Base-by-base conservation (phyloP, 2,113 vertebrate species). In the Cnemophilus loriae region DNA sequence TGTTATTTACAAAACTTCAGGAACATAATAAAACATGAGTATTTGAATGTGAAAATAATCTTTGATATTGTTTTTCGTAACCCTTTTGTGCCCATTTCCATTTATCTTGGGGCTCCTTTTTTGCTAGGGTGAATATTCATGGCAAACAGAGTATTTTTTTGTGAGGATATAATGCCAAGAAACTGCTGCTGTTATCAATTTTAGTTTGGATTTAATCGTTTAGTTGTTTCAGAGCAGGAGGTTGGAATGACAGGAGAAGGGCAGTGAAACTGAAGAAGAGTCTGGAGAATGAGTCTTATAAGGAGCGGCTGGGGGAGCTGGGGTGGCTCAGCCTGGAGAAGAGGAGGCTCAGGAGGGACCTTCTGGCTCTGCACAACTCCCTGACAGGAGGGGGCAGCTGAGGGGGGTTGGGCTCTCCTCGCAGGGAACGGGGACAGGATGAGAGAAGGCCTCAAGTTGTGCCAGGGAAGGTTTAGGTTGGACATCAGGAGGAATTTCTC, bases 1-100 rank as follows among this genome's bases (percentile, higher is more conserved):
- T 4, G 55, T 56, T 91, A 88, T 90, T 97, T 95, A 75, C 80
- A 93, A 90, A 96, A 90, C 55, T 93, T 80, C 13, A 74, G 49
- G 28, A 94, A 74, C 44, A 88, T 13, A 64, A 35, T 15, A 74
- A 88, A 94, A 55, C 5, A 41, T 52, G 30, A 85, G 27, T 61
- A 24, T 49, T 63, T 90, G 30, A 67, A 60, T 47, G 47, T 41
- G 69, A 44, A 84, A 49, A 86, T 59, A 47, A 87, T 56, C 47
- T 71, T 39, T 47, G 21, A 41, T 55, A 19, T 19, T 64, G 30
- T 35, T 64, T 90, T 52, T 35, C 59, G 18, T 81, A 93, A 96
- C 39, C 19, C 46, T 87, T 96, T 49, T 52, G 3, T 84, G 37
- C 7, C 50, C 2, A 2, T 50, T 85, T 59, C 53, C 15, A 9